These are phyloP conservation scores for Brevimyrus niger DNA, from an alignment of 2,113 vertebrate species.

Conservation along the genomic window DNA sequence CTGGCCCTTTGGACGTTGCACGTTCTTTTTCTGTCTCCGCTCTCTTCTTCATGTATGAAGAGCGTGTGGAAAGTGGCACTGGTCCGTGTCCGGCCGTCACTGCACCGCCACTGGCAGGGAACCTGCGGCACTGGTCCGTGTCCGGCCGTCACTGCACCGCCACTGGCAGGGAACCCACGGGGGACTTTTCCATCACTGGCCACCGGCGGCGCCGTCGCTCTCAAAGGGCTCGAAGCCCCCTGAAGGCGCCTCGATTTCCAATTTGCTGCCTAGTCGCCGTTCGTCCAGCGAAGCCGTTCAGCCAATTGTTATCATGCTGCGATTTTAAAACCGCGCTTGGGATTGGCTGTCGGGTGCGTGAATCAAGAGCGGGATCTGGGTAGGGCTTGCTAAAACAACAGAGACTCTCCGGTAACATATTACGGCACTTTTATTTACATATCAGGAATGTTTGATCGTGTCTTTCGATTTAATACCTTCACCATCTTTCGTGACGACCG, in stretches of 20 bases:
- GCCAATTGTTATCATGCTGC: not conserved
- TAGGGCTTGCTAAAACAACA: not conserved
- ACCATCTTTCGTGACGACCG: not conserved
- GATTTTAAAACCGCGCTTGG: not conserved
- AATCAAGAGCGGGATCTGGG: not conserved
- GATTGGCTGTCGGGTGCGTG: not conserved
- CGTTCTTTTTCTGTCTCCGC: not conserved
- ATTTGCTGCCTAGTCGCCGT: not conserved
- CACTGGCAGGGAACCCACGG: not conserved
- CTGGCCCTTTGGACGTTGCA: not conserved
- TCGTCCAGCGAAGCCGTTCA: not conserved
- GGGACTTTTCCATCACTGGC: not conserved
- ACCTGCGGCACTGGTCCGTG: not conserved
- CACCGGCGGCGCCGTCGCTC: not conserved
- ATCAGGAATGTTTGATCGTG: not conserved
- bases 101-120: not conserved
- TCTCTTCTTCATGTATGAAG: not conserved
- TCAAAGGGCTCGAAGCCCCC: not conserved
- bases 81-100: not conserved
- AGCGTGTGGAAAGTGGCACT: not conserved
- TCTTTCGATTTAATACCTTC: not conserved
- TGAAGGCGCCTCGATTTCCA: not conserved
- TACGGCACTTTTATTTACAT: not conserved
- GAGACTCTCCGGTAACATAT: not conserved
- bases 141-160: not conserved